A percentile compares a stretch with the other conserved stretches of the same genome.
Evolutionary conservation across 2,888 invertebrate genomes (phyloP).

Genomic region (Gasteruption jaculator): DNA sequence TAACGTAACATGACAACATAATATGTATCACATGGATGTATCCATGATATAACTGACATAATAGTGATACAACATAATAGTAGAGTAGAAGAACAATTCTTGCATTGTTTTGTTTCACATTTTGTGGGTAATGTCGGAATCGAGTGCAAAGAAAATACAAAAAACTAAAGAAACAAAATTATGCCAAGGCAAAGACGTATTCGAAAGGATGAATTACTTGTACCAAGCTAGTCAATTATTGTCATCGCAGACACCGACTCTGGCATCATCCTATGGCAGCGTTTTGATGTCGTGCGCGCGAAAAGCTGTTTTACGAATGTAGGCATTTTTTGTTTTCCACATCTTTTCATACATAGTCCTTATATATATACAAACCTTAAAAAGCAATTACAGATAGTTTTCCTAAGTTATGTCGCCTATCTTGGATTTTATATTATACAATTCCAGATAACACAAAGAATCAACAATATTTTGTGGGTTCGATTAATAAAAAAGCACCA

Average conservation of each 20-base stretch:
- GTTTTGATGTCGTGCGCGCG: constrained; percentile 57
- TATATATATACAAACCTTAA: constrained; percentile 1
- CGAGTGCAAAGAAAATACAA: too few relatives aligned
- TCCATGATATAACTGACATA: too few relatives aligned
- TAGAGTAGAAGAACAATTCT: too few relatives aligned
- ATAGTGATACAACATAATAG: too few relatives aligned
- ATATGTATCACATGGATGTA: too few relatives aligned
- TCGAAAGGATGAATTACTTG: constrained; percentile 67
- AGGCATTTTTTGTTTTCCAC: constrained; percentile 35
- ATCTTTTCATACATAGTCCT: background rate
- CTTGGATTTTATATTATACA: constrained; percentile 5
- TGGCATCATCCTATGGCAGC: constrained; percentile 58
- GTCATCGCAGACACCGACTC: constrained; percentile 46
- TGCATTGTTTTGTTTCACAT: too few relatives aligned
- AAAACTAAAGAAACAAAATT: constrained; percentile 50
- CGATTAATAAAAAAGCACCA: background rate
- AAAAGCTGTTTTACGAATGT: constrained; percentile 61
- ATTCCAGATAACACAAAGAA: too few relatives aligned
- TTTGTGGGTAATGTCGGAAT: too few relatives aligned
- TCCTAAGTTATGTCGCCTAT: too few relatives aligned
- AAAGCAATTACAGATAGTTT: too few relatives aligned
- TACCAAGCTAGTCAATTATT: constrained; percentile 59
- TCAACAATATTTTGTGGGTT: too few relatives aligned
- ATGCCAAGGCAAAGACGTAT: constrained; percentile 64
- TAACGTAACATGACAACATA: too few relatives aligned